Evolutionary conservation across 2,113 vertebrate genomes (phyloP), one percentile per base, ranked within the genome.

Genomic region (Onychostruthus taczanowskii): DNA sequence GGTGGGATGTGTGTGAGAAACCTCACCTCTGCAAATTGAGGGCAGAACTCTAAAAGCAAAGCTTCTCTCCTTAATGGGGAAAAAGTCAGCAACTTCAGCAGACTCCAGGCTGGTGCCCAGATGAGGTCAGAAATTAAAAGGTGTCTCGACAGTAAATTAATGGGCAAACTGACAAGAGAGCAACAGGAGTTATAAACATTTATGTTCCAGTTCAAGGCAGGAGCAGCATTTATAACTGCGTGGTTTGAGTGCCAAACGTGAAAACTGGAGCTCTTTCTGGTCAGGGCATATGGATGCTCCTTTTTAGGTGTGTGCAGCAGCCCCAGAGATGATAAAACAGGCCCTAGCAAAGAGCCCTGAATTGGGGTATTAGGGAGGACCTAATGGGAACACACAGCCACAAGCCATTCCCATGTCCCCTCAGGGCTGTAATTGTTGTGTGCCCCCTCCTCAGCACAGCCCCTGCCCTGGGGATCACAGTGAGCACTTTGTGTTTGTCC

Each of bases 111-210:
- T 84, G 81, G 84, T 52, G 68, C 93, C 28, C 69, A 63, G 58
- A 47, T n/a, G 41, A 93, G 82, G 69, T 63, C 87, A 84, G 95
- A 56, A 94, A 88, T 33, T 13, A 37, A 84, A 84, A 43, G n/a
- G 26, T 72, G 87, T 73, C 77, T 87, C 13, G 11, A 39, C 37
- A 28, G 20, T 68, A 56, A 89, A 82, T 79, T 62, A 87, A 85
- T 39, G 53, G 66, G 28, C 39, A 73, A 92, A 35, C 53, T 53
- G 64, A 87, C 62, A 73, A 15, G 87, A 87, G 35, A 79, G 53
- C 80, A 79, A 79, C 58, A 91, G 73, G 91, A 89, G 58, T 18
- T 39, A 76, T 91, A 94, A 95, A 95, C 80, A 75, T 94, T 92
- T 95, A 68, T 79, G 74, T 73, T 95, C 44, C 67, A 69, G 84